phyloP scores from a whole-genome alignment of 2,113 vertebrate genomes.

The Todiramphus chloris region DNA sequence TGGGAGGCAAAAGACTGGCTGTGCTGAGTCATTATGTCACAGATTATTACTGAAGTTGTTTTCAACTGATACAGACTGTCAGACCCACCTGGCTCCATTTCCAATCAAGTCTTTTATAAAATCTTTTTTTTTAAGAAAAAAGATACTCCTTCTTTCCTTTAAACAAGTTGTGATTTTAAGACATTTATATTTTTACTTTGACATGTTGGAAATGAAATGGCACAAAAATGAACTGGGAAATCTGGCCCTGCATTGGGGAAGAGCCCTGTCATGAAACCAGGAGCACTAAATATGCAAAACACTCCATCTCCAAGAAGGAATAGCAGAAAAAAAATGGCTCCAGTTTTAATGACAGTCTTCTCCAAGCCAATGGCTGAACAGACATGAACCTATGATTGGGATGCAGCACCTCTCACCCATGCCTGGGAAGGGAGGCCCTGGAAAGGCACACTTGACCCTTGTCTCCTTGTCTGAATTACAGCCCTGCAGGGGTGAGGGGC shows the following conservation, averaged over 20 bases:
- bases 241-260: fast-evolving
- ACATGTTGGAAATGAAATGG: not conserved
- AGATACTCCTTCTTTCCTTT: not conserved
- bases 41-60: not conserved
- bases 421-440: not conserved
- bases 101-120: not conserved
- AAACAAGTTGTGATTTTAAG: not conserved
- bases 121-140: not conserved
- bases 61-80: not conserved
- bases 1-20: not conserved
- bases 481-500: not conserved
- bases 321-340: not conserved
- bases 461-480: not conserved
- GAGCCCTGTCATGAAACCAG: not conserved
- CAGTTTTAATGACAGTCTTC: not conserved
- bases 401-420: fast-evolving
- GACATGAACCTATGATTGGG: not conserved
- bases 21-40: not conserved
- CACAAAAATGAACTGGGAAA: not conserved
- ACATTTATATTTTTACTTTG: not conserved
- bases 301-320: not conserved
- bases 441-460: not conserved
- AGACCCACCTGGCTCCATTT: not conserved
- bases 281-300: fast-evolving
- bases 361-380: not conserved